phyloP scores from a whole-genome alignment of 2,113 vertebrate species.

The Puffinus mauretanicus region DNA sequence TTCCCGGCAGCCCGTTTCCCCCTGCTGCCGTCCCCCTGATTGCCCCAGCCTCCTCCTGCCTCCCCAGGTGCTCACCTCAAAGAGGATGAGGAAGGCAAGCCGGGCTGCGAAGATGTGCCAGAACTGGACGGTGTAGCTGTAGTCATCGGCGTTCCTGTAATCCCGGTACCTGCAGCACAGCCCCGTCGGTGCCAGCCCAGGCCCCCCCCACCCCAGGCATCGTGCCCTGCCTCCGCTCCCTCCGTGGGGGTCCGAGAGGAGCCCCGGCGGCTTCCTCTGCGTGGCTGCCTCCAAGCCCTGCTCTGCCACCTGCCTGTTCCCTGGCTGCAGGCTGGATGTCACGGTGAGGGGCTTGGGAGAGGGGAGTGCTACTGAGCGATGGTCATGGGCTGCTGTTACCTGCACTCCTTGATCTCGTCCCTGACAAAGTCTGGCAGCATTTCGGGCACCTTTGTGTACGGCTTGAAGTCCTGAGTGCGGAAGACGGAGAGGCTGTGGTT shows the following conservation, averaged over 20 bases:
- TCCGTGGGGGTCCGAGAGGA: accelerated
- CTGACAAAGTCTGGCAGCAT: not conserved
- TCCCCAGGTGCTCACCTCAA: constrained; percentile 73
- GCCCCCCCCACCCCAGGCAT: accelerated
- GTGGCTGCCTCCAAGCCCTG: accelerated
- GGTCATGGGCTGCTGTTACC: constrained; percentile 60
- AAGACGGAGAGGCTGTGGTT: constrained; percentile 86
- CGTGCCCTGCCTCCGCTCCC: accelerated
- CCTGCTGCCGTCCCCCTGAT: accelerated
- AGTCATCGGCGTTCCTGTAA: constrained; percentile 78
- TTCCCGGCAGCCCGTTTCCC: not conserved
- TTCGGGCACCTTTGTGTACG: not conserved
- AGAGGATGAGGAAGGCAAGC: constrained; percentile 89
- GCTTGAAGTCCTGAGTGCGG: constrained; percentile 70
- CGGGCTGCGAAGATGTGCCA: constrained; percentile 89
- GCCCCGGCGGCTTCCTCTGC: accelerated
- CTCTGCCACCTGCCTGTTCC: accelerated
- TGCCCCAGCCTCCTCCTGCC: not conserved
- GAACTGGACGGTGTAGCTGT: constrained; percentile 80
- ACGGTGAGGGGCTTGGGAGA: accelerated
- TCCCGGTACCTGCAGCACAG: constrained; percentile 83
- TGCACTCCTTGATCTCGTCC: constrained; percentile 77
- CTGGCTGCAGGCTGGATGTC: not conserved
- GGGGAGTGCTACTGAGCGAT: accelerated
- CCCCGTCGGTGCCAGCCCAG: accelerated